Evolutionary conservation across 2,113 vertebrate species (phyloP).

Genomic region (western clawed frog (Xenopus tropicalis)): UCB_Xtro_10.0 CM004445.2:54853001-54853500

Average conservation of each 20-base stretch:
- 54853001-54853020: background rate
- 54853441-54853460: slow-evolving; percentile 18
- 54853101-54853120: slow-evolving; percentile 70
- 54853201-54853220: slow-evolving; percentile 53
- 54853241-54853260: slow-evolving; percentile 47
- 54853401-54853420: slow-evolving; percentile 17
- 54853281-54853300: slow-evolving; percentile 37
- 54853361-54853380: background rate
- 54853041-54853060: slow-evolving; percentile 48
- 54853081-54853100: slow-evolving; percentile 50
- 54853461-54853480: slow-evolving; percentile 17
- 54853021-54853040: slow-evolving; percentile 50
- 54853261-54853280: slow-evolving; percentile 48
- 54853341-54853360: background rate
- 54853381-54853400: background rate
- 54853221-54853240: slow-evolving; percentile 54
- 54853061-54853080: slow-evolving; percentile 44
- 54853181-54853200: slow-evolving; percentile 55
- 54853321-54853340: slow-evolving; percentile 11
- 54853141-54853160: slow-evolving; percentile 58
- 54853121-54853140: slow-evolving; percentile 67
- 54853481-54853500: slow-evolving; percentile 16
- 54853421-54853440: slow-evolving; percentile 22
- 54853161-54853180: slow-evolving; percentile 60
- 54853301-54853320: slow-evolving; percentile 41